Percentiles rank a stretch among this genome's conserved stretches.
phyloP scores from a whole-genome alignment of 2,113 vertebrate genomes.

The Guaruba guarouba region DNA sequence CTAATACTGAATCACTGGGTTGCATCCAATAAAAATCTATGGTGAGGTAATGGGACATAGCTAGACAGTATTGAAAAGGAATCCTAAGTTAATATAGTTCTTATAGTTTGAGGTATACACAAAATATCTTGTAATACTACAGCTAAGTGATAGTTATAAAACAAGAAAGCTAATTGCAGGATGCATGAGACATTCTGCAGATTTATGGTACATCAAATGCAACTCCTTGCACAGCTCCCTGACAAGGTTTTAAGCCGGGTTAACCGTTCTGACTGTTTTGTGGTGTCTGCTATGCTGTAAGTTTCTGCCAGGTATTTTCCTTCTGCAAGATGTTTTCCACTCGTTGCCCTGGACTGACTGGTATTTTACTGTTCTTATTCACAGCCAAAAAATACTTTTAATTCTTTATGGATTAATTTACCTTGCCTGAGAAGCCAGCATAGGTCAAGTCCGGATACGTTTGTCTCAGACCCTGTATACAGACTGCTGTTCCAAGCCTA shows the following conservation, averaged over 20 bases:
- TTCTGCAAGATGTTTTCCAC: constrained; percentile 11
- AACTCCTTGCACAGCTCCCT: constrained; percentile 12
- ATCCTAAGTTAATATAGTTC: not conserved
- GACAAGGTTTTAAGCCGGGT: constrained; percentile 43
- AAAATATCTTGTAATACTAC: not conserved
- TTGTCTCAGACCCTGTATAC: constrained; percentile 29
- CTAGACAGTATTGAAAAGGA: not conserved
- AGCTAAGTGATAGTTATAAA: constrained; percentile 34
- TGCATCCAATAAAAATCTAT: not conserved
- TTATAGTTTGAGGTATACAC: not conserved
- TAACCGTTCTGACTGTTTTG: constrained; percentile 30
- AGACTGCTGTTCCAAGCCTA: not conserved
- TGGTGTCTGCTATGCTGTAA: not conserved
- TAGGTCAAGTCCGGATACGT: constrained; percentile 50
- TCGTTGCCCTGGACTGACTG: not conserved
- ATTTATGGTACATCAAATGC: constrained; percentile 2
- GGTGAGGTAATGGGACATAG: constrained; percentile 3
- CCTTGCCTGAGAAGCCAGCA: constrained; percentile 56
- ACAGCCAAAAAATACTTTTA: constrained; percentile 56
- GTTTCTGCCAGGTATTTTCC: not conserved
- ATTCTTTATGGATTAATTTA: constrained; percentile 68
- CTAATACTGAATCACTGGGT: not conserved
- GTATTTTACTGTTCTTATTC: constrained; percentile 44
- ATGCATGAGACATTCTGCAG: not conserved
- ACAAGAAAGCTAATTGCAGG: not conserved